Percentiles rank a stretch among this genome's conserved stretches.
Evolutionary conservation across 2,888 invertebrate species (phyloP).

Genomic region (Scaptomyza flava): DNA sequence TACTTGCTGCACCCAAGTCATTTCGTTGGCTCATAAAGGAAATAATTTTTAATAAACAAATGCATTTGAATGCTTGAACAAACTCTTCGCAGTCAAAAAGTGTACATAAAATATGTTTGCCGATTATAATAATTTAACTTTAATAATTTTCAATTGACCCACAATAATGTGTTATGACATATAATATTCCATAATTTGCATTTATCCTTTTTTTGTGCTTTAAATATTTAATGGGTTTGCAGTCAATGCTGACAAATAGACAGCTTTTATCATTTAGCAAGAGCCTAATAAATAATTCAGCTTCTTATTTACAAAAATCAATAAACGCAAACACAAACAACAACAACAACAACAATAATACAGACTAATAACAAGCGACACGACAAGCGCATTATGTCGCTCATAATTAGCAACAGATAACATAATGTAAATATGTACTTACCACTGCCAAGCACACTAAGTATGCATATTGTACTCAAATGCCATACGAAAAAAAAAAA

Average conservation of each 20-base stretch:
- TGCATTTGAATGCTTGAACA: too few relatives aligned
- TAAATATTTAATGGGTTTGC: background rate
- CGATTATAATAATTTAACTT: background rate
- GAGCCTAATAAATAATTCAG: conserved; percentile 37
- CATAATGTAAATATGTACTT: conserved; percentile 15
- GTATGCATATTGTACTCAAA: too few relatives aligned
- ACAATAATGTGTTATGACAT: background rate
- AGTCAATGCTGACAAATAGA: conserved; percentile 28
- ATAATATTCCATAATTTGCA: background rate
- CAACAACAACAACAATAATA: background rate
- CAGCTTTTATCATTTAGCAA: conserved; percentile 17
- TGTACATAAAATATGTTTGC: too few relatives aligned
- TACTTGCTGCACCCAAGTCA: background rate
- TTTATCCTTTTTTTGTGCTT: conserved; percentile 11
- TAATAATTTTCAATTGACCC: background rate
- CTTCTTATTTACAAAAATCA: conserved; percentile 24
- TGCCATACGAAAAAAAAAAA: too few relatives aligned
- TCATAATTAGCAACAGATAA: conserved; percentile 47
- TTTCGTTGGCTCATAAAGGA: conserved; percentile 51
- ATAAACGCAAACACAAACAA: conserved; percentile 17
- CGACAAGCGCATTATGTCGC: conserved; percentile 54
- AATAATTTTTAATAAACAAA: background rate
- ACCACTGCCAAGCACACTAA: background rate
- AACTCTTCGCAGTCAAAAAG: too few relatives aligned
- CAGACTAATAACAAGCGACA: conserved; percentile 33